Conservation (phyloP, 2,888 invertebrate species). For the Dusona sp. region DNA sequence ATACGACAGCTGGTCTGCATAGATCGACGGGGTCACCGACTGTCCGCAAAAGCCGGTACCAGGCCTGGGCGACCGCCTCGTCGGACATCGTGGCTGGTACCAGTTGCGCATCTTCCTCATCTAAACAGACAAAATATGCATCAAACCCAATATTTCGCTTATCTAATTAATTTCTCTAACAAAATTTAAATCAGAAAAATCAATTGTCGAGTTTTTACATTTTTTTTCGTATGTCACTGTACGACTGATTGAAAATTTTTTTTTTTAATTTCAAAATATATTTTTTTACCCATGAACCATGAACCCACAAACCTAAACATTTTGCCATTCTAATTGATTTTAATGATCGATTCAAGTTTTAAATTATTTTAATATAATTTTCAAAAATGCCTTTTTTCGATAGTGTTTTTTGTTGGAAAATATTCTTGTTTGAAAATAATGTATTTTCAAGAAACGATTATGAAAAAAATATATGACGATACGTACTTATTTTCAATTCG, state of each 20-base stretch:
- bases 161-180: not conserved
- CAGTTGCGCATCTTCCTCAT: slow-evolving; percentile 93
- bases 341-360: not conserved
- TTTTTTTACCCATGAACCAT: not conserved
- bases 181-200: not conserved
- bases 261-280: too few relatives aligned
- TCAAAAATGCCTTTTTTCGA: not conserved
- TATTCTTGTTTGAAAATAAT: not conserved
- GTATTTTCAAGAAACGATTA: not conserved
- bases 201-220: too few relatives aligned
- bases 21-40: slow-evolving; percentile 98
- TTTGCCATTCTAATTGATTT: not conserved
- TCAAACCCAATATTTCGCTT: not conserved
- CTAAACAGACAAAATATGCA: slow-evolving; percentile 84
- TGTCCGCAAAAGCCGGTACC: slow-evolving; percentile 97
- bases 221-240: too few relatives aligned
- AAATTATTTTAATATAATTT: not conserved
- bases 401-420: too few relatives aligned
- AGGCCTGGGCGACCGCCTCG: slow-evolving; percentile 96
- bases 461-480: not conserved
- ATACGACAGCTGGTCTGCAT: slow-evolving; percentile 92
- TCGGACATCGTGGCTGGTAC: slow-evolving; percentile 94
- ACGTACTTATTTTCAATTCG: slow-evolving; percentile 91
- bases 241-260: too few relatives aligned
- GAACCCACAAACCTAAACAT: not conserved